A percentile compares a stretch with the other conserved stretches of the same genome.
Conservation (phyloP, 2,113 vertebrate genomes). For the Mirza zaza region DNA sequence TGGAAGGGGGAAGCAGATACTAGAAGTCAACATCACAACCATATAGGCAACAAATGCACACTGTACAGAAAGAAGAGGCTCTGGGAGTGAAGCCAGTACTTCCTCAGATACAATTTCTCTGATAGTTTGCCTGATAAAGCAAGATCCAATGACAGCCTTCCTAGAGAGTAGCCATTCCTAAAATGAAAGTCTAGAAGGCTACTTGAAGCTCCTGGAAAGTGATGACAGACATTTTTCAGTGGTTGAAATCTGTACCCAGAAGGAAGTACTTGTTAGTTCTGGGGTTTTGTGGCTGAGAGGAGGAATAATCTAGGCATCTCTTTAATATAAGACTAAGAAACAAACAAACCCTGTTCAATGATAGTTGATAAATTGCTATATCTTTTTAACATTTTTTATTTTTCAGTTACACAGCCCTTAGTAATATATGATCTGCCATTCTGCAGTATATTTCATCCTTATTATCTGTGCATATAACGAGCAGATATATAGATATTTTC, state of each 20-base stretch:
- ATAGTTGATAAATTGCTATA: not conserved
- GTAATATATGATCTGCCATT: not conserved
- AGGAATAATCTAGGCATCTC: not conserved
- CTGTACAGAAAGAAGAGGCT: not conserved
- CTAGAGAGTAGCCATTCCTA: not conserved
- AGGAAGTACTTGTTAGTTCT: not conserved
- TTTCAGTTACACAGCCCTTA: not conserved
- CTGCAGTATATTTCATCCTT: not conserved
- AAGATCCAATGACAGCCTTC: not conserved
- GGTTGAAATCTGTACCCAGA: not conserved
- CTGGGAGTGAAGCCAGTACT: not conserved
- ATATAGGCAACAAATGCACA: not conserved
- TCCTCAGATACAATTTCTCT: not conserved
- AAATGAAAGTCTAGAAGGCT: not conserved
- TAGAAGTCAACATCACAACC: not conserved
- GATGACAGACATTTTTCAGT: not conserved
- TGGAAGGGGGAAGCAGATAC: not conserved
- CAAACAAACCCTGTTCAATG: not conserved
- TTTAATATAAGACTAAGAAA: not conserved
- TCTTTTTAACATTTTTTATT: not conserved
- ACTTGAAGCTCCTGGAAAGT: not conserved
- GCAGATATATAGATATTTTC: not conserved
- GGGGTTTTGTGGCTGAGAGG: not conserved
- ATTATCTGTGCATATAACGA: not conserved
- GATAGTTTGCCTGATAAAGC: not conserved